Evolutionary conservation across 1,140 invertebrate species (phyloP), one percentile per base, ranked within the genome.

Genomic region (Drosophila nebulosa): DNA sequence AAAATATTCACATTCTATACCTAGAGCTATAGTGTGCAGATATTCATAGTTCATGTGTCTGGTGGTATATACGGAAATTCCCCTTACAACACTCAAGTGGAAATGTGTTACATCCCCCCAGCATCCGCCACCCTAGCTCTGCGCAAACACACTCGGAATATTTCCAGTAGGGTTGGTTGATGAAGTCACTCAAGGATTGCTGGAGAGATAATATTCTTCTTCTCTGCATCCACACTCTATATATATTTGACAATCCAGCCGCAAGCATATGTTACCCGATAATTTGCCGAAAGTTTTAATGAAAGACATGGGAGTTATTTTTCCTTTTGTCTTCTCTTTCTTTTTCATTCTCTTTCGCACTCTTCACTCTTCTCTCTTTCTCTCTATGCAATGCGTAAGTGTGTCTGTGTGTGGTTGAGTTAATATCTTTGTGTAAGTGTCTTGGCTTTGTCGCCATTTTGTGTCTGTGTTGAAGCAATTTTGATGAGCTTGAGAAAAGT

Each of bases 241-340:
- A 46, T 76, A 73, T 75, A 67, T 71, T 79, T 88, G 83, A 89
- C 78, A 88, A 88, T 89, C 83, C 83, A 81, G 86, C 88, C 81
- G 75, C 89, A 86, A 90, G 85, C 89, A 90, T 90, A 90, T 90
- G 89, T 90, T 90, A 90, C 89, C 89, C 89, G 89, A 90, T 90
- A 90, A 90, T 90, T 90, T 90, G 89, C 89, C 89, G 89, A 90
- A 90, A 90, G 89, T 90, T 90, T 90, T 90, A 90, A 90, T 90
- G 89, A 90, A 90, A 90, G 89, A 85, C 89, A 89, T 90, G 89
- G 89, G 89, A 90, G 79, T 89, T 89, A 90, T 90, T 90, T 89
- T 85, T 86, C 81, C 74, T 74, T 51, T 14, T 50, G 60, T 61
- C 71, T 53, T 61, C 39, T 42, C 6, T 18, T 7, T 42, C 39